These are phyloP conservation scores for Drosophila monieri DNA, from an alignment of 2,888 invertebrate genomes.

Conservation along the genomic window DNA sequence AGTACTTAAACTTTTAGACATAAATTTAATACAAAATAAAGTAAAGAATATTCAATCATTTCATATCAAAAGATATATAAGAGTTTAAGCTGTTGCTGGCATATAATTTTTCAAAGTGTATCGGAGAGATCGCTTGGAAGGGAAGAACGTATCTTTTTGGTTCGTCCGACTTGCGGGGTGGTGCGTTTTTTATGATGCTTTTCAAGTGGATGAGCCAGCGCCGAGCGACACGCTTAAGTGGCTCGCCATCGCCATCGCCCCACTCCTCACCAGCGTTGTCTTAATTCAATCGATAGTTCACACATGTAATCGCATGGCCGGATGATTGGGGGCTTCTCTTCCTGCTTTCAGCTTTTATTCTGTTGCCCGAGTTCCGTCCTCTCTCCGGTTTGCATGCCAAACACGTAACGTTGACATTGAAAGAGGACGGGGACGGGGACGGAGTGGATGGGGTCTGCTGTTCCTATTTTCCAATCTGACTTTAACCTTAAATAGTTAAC, in stretches of 20 bases:
- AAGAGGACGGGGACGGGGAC: conserved; percentile 1
- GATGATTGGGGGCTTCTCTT: conserved; percentile 71
- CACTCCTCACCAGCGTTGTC: conserved; percentile 48
- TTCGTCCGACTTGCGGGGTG: conserved; percentile 46
- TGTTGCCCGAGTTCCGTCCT: conserved; percentile 49
- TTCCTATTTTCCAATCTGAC: conserved; percentile 51
- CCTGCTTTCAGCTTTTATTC: conserved; percentile 57
- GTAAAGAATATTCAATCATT: not conserved
- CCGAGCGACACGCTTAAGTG: conserved; percentile 68
- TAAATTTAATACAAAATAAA: not conserved
- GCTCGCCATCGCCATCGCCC: conserved; percentile 45
- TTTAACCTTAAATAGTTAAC: conserved; percentile 68
- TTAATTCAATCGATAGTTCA: conserved; percentile 81
- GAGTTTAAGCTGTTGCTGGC: not conserved
- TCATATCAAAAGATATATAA: not conserved
- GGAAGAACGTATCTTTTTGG: conserved; percentile 18
- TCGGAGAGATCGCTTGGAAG: conserved; percentile 2
- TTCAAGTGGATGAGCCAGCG: conserved; percentile 65
- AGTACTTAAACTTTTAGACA: not conserved
- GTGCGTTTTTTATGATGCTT: conserved; percentile 55
- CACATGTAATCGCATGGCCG: conserved; percentile 70
- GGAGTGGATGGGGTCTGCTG: no score
- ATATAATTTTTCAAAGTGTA: conserved; percentile 3
- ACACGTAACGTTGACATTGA: conserved; percentile 71
- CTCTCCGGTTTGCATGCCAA: conserved; percentile 68